Evolutionary conservation across 1,140 invertebrate genomes (phyloP).

Genomic region (Musca domestica): DNA sequence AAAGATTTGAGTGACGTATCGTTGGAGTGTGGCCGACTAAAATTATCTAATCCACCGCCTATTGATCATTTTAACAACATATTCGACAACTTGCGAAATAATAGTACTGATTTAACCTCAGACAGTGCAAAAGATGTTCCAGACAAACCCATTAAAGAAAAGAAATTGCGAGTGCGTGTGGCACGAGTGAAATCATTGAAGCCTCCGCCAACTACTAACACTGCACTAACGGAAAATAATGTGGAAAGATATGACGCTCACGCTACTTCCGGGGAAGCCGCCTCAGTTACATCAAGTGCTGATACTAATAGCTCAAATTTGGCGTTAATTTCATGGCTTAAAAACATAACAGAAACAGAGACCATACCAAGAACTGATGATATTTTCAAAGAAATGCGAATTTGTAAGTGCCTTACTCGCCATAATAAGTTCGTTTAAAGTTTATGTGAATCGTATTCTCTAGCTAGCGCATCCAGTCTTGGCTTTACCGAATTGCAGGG

Average conservation of each 20-base stretch:
- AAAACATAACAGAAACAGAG: slow-evolving; percentile 6
- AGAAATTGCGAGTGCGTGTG: slow-evolving; percentile 12
- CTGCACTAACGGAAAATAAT: background rate
- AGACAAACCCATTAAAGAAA: background rate
- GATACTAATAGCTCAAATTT: background rate
- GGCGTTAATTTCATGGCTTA: slow-evolving; percentile 22
- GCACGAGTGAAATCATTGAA: background rate
- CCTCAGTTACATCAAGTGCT: background rate
- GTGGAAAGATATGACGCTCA: background rate
- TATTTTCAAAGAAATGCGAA: slow-evolving; percentile 25
- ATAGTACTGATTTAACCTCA: background rate
- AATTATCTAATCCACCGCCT: slow-evolving; percentile 3
- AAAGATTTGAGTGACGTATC: background rate
- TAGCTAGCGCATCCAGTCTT: slow-evolving; percentile 30
- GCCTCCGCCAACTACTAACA: background rate
- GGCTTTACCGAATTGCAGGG: slow-evolving; percentile 31
- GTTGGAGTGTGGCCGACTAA: slow-evolving; percentile 13
- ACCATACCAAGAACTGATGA: background rate
- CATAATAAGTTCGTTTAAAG: background rate
- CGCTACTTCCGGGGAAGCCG: background rate
- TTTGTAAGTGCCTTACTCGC: slow-evolving; percentile 8
- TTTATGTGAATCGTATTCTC: background rate
- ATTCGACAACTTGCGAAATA: slow-evolving; percentile 24
- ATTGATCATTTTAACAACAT: slow-evolving; percentile 18
- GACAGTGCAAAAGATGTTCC: too few relatives aligned